Evolutionary conservation across 2,888 invertebrate genomes (phyloP).

Genomic region (Zygogramma bicolorata): DNA sequence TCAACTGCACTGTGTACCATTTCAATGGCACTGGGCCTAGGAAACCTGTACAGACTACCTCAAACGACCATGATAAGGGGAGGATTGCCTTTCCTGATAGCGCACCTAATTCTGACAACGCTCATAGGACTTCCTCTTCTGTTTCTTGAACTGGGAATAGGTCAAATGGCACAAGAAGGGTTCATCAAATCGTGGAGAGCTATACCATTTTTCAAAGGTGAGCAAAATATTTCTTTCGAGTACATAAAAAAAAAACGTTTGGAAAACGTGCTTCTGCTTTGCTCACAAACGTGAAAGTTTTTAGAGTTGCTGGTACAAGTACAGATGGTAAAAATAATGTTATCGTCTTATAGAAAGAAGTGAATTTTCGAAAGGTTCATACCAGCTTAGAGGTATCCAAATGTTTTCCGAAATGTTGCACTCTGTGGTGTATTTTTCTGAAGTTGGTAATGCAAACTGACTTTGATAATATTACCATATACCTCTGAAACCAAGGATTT

Average conservation of each 20-base stretch:
- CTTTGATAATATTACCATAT: too few species aligned
- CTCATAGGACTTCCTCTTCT: conserved; percentile 71
- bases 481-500: too few species aligned
- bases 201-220: conserved; percentile 76
- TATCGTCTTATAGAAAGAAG: too few species aligned
- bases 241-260: too few species aligned
- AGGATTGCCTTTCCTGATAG: conserved; percentile 71
- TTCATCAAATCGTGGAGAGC: conserved; percentile 75
- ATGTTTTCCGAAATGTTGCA: too few species aligned
- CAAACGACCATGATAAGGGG: conserved; percentile 72
- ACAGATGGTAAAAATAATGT: too few species aligned
- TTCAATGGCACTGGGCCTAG: conserved; percentile 71
- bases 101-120: conserved; percentile 68
- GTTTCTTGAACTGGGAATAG: conserved; percentile 73
- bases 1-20: conserved; percentile 69
- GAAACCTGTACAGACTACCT: conserved; percentile 73
- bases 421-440: too few species aligned
- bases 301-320: too few species aligned
- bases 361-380: too few species aligned
- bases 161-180: conserved; percentile 76
- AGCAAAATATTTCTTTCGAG: conserved; percentile 33
- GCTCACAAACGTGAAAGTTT: neutral
- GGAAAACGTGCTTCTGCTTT: neutral
- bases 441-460: too few species aligned
- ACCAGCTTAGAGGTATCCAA: too few species aligned